These are phyloP conservation scores for Hemiprocne comata DNA, from an alignment of 2,113 vertebrate species.

Conservation along the genomic window DNA sequence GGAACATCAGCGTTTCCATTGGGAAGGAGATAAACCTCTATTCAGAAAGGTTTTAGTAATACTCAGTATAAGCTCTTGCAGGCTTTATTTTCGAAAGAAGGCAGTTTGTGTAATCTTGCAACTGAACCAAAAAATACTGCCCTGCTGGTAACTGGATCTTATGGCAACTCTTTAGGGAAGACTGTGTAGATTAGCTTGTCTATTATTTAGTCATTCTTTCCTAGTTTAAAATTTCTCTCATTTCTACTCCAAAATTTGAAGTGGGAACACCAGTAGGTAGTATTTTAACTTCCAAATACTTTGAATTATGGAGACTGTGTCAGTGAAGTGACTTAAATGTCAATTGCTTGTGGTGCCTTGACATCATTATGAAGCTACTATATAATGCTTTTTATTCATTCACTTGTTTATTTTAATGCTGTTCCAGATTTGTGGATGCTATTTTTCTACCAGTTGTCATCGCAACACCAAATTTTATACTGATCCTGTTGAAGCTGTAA, in stretches of 20 bases:
- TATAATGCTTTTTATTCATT: not conserved
- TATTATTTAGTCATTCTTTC: not conserved
- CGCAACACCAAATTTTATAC: constrained; percentile 84
- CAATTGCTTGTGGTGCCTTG: not conserved
- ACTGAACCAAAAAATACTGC: not conserved
- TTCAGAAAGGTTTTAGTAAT: not conserved
- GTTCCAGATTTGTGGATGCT: constrained; percentile 80
- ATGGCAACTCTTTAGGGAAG: not conserved
- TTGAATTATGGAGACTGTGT: not conserved
- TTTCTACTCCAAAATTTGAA: not conserved
- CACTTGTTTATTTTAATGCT: not conserved
- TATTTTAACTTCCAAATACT: not conserved
- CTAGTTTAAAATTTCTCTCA: not conserved
- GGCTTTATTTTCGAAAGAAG: not conserved
- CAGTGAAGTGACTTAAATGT: not conserved
- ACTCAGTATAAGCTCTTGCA: not conserved
- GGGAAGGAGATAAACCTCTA: not conserved
- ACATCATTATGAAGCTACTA: not conserved
- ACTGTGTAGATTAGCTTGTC: not conserved
- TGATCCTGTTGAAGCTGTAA: constrained; percentile 89
- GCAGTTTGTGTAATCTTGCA: not conserved
- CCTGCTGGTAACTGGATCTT: not conserved
- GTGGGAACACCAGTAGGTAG: not conserved
- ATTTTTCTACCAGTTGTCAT: constrained; percentile 84
- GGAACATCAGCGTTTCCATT: not conserved